Evolutionary conservation across 2,888 invertebrate genomes (phyloP).

Genomic region (Artemia sinica): DNA sequence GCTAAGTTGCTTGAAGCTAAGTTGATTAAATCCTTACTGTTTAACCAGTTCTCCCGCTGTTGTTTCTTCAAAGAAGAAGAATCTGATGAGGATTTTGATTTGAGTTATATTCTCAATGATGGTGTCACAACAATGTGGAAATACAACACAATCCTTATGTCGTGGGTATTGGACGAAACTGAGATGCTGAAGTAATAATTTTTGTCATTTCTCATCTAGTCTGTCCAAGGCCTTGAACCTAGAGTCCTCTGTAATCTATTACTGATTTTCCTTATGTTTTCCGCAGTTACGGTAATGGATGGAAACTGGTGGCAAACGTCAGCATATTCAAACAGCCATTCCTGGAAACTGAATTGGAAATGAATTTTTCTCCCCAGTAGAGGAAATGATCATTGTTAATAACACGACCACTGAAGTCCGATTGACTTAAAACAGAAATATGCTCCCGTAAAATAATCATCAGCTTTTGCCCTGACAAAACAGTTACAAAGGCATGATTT

Average conservation of each 20-base stretch:
- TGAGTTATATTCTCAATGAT: slow-evolving; percentile 51
- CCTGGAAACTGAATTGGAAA: too few relatives aligned
- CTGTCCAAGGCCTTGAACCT: slow-evolving; percentile 85
- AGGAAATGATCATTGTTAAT: slow-evolving; percentile 98
- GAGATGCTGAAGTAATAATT: slow-evolving; percentile 83
- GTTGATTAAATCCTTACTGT: slow-evolving; percentile 47
- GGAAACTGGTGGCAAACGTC: too few relatives aligned
- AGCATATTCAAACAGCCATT: too few relatives aligned
- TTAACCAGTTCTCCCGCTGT: slow-evolving; percentile 45
- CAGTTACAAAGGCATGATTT: slow-evolving; percentile 96
- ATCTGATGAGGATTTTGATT: slow-evolving; percentile 37
- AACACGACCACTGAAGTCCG: slow-evolving; percentile 94
- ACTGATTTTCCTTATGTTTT: too few relatives aligned
- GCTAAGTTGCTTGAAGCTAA: too few relatives aligned
- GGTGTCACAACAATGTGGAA: slow-evolving; percentile 60
- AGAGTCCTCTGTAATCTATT: too few relatives aligned
- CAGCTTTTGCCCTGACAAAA: slow-evolving; percentile 86
- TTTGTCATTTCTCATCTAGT: slow-evolving; percentile 79
- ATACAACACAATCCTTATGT: slow-evolving; percentile 81
- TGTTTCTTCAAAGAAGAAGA: slow-evolving; percentile 38
- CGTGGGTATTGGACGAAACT: slow-evolving; percentile 91
- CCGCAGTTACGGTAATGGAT: too few relatives aligned
- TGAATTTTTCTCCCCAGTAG: slow-evolving; percentile 97
- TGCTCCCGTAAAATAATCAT: slow-evolving; percentile 93
- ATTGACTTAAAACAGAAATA: slow-evolving; percentile 92